phyloP scores from a whole-genome alignment of 2,888 invertebrate species.

The Malthinus flaveolus region DNA sequence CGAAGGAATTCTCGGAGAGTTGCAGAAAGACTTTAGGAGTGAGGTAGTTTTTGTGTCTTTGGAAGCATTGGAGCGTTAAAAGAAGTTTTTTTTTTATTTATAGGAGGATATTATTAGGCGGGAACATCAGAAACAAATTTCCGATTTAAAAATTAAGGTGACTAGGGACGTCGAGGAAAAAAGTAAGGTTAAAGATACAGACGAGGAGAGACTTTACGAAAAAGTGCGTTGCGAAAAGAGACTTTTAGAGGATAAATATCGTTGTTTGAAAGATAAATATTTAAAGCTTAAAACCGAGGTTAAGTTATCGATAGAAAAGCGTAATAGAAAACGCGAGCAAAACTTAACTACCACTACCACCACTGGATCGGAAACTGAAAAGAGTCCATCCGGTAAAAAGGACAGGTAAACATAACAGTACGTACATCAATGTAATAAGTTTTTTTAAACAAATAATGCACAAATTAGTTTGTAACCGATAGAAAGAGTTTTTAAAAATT shows the following conservation, averaged over 20 bases:
- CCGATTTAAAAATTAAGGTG: conserved; percentile 65
- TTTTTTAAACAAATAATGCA: not conserved
- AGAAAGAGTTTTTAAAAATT: not conserved
- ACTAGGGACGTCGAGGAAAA: conserved; percentile 55
- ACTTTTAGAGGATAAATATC: conserved; percentile 77
- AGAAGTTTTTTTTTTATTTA: conserved; percentile 30
- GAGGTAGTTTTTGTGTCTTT: no score
- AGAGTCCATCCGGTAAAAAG: conserved; percentile 54
- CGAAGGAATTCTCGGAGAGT: conserved; percentile 60
- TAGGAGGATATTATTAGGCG: conserved; percentile 70
- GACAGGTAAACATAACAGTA: conserved; percentile 28
- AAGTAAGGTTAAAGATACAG: conserved; percentile 46
- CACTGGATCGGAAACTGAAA: conserved; percentile 76
- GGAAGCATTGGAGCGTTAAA: not conserved
- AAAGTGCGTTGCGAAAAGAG: conserved; percentile 71
- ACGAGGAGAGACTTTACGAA: conserved; percentile 60
- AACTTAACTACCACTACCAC: conserved; percentile 62
- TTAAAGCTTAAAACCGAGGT: conserved; percentile 78
- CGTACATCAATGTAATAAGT: conserved; percentile 15
- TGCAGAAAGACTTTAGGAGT: conserved; percentile 66
- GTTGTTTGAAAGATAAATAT: conserved; percentile 81
- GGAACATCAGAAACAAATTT: conserved; percentile 68
- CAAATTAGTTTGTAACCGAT: not conserved
- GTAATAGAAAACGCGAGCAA: conserved; percentile 67
- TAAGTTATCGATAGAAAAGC: conserved; percentile 74